phyloP scores from a whole-genome alignment of 2,113 vertebrate genomes.

The Corythaixoides concolor region DNA sequence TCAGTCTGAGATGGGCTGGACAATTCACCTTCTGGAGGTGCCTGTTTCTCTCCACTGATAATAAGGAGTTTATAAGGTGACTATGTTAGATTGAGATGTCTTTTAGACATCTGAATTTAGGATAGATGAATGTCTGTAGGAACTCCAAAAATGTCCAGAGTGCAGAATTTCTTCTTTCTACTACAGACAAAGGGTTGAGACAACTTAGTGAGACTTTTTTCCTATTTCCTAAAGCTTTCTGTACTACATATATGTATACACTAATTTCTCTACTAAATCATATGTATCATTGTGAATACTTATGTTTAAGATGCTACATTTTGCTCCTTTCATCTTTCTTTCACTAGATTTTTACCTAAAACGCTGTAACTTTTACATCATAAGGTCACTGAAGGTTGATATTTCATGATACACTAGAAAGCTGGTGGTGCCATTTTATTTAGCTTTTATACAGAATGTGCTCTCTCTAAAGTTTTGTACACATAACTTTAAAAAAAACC shows the following conservation, averaged over 20 bases:
- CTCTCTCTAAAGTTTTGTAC: not conserved
- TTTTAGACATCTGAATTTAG: not conserved
- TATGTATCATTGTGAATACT: not conserved
- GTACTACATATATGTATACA: not conserved
- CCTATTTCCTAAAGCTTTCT: not conserved
- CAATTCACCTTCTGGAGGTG: not conserved
- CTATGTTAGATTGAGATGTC: not conserved
- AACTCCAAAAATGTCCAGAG: not conserved
- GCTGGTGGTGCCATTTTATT: not conserved
- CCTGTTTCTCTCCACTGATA: not conserved
- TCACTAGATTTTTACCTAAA: not conserved
- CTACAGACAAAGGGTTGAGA: not conserved
- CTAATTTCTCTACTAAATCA: not conserved
- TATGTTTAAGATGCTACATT: not conserved
- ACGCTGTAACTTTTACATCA: not conserved
- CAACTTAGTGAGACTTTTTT: not conserved
- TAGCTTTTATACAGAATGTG: not conserved
- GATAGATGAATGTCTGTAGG: not conserved
- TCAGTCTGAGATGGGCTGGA: not conserved
- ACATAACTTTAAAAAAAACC: not conserved
- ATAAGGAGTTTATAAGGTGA: not conserved
- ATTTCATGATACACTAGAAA: not conserved
- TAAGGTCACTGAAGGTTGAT: not conserved
- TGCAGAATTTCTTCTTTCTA: not conserved
- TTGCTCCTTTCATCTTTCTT: not conserved